Conservation (phyloP, 2,797 vertebrate species). For the Eulemur albifrons region DNA sequence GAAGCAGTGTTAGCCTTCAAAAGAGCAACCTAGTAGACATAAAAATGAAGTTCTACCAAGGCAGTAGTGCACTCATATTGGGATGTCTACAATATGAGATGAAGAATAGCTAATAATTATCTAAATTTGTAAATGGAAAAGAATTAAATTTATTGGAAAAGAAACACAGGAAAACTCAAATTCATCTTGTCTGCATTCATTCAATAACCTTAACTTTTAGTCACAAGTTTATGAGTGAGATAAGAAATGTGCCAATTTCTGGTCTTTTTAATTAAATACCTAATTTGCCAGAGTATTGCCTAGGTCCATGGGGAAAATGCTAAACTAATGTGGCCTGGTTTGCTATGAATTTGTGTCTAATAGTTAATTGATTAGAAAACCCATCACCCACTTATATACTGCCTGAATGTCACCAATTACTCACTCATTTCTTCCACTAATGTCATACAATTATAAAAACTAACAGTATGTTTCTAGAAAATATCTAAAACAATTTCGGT, state of each 20-base stretch:
- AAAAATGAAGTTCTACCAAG: not conserved
- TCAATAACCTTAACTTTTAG: not conserved
- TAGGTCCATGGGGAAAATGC: not conserved
- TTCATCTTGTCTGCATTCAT: not conserved
- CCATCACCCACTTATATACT: not conserved
- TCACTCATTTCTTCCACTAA: not conserved
- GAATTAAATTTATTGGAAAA: not conserved
- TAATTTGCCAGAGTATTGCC: not conserved
- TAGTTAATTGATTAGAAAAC: not conserved
- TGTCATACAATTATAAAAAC: not conserved
- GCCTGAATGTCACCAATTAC: not conserved
- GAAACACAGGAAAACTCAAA: not conserved
- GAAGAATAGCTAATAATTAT: not conserved
- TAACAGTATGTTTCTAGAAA: not conserved
- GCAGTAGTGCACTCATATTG: not conserved
- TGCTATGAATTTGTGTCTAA: not conserved
- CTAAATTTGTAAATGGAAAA: not conserved
- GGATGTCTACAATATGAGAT: not conserved
- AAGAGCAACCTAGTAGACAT: not conserved
- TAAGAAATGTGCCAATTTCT: not conserved
- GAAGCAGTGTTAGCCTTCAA: not conserved
- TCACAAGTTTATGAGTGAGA: not conserved
- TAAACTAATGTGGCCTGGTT: not conserved
- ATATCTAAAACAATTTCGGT: not conserved
- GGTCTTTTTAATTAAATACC: slow-evolving; percentile 8